These are phyloP conservation scores for Tachystola acroxantha DNA, from an alignment of 2,888 invertebrate species.

Conservation along the genomic window DNA sequence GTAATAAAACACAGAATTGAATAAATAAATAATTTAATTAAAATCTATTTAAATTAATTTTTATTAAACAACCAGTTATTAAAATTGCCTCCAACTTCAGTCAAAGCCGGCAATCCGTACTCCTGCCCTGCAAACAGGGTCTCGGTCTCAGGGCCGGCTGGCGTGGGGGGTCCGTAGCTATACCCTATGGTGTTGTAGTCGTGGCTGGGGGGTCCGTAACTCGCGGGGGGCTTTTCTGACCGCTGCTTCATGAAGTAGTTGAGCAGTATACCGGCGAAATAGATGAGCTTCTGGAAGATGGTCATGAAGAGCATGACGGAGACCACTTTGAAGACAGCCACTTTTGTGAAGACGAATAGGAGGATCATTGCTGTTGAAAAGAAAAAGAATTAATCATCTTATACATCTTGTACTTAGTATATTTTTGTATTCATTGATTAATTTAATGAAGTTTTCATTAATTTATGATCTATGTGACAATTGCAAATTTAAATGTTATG, in stretches of 20 bases:
- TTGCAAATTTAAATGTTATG: too few relatives aligned
- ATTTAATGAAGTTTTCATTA: too few relatives aligned
- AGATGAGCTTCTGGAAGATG: conserved; percentile 64
- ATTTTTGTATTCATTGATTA: too few relatives aligned
- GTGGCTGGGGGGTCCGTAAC: conserved; percentile 34
- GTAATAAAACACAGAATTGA: too few relatives aligned
- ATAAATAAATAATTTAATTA: conserved; percentile 19
- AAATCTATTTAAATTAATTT: conserved; percentile 16
- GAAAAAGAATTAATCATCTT: too few relatives aligned
- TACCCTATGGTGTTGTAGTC: conserved; percentile 66
- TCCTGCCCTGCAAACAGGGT: conserved; percentile 25
- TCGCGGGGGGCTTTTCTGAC: conserved; percentile 21
- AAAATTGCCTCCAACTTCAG: conserved; percentile 44
- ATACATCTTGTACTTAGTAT: too few relatives aligned
- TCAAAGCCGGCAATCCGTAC: conserved; percentile 33
- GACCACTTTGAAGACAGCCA: conserved; percentile 53
- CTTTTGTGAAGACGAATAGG: conserved; percentile 50
- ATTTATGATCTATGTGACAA: too few relatives aligned
- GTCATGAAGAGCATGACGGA: conserved; percentile 52
- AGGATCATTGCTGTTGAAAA: conserved; percentile 50
- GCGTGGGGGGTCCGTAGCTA: conserved; percentile 51
- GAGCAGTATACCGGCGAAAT: conserved; percentile 48
- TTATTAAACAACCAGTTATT: conserved; percentile 53
- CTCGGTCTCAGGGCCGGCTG: conserved; percentile 30
- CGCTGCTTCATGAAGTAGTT: conserved; percentile 53